Evolutionary conservation across 2,797 vertebrate species (phyloP).

Genomic region (Leuciscus waleckii): DNA sequence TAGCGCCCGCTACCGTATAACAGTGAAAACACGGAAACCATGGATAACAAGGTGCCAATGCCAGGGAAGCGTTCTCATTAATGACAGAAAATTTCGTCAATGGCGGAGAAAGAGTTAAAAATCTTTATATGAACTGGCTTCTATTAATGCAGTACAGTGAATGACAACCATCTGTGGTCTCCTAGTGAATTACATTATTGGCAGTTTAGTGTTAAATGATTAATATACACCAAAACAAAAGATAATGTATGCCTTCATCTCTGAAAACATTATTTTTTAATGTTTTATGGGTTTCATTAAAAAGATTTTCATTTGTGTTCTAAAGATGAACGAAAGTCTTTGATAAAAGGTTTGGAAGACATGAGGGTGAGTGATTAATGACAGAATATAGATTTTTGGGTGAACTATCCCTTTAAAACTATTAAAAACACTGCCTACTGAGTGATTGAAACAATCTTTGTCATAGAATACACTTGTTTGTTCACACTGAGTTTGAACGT

Average conservation of each 20-base stretch:
- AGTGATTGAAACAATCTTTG: background rate
- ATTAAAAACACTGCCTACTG: background rate
- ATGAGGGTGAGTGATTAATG: background rate
- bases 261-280: too few relatives aligned
- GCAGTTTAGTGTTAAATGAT: background rate
- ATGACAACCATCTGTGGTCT: background rate
- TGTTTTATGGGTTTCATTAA: too few relatives aligned
- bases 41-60: too few relatives aligned
- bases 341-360: background rate
- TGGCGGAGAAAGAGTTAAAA: background rate
- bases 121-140: background rate
- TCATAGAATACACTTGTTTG: background rate
- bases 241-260: background rate
- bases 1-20: too few relatives aligned
- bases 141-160: too few relatives aligned
- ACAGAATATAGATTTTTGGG: too few relatives aligned
- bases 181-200: background rate
- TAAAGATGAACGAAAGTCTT: background rate
- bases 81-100: too few relatives aligned
- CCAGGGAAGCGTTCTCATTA: too few relatives aligned
- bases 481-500: background rate
- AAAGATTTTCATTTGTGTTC: background rate
- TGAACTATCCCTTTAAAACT: background rate
- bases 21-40: too few relatives aligned
- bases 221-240: background rate